Percentiles rank a stretch among this genome's conserved stretches.
These are phyloP conservation scores for Lamellibrachia luymesi DNA, from an alignment of 1,140 invertebrate species.

Conservation along the genomic window DNA sequence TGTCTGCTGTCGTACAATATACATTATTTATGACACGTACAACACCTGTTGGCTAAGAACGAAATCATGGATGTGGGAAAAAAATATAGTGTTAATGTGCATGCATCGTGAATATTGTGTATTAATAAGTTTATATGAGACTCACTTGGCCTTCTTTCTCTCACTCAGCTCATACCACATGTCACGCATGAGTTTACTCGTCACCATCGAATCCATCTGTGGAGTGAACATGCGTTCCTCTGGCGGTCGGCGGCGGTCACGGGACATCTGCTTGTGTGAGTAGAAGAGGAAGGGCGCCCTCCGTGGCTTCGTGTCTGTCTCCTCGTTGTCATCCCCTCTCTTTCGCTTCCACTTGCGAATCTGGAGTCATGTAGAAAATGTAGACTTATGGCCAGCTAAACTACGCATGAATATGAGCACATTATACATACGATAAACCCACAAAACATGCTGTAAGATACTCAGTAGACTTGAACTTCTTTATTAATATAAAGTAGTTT, in stretches of 20 bases:
- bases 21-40: too few relatives aligned
- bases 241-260: neutral
- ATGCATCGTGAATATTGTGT: too few relatives aligned
- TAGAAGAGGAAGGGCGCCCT: neutral
- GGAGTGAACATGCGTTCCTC: neutral
- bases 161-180: slow-evolving; percentile 44
- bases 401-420: too few relatives aligned
- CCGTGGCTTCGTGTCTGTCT: neutral
- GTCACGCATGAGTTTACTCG: slow-evolving; percentile 28
- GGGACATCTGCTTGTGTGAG: neutral
- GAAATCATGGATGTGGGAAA: slow-evolving; percentile 1
- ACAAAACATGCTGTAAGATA: too few relatives aligned
- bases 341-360: neutral
- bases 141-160: slow-evolving; percentile 41
- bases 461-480: too few relatives aligned
- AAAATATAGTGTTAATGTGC: neutral
- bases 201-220: neutral
- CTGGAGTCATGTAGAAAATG: neutral
- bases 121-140: too few relatives aligned
- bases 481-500: too few relatives aligned
- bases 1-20: too few relatives aligned
- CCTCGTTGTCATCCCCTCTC: neutral
- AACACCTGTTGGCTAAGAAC: too few relatives aligned
- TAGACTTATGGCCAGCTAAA: too few relatives aligned
- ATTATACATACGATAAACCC: too few relatives aligned